These are phyloP conservation scores for Microchirus variegatus DNA, from an alignment of 2,797 vertebrate species.

Conservation along the genomic window DNA sequence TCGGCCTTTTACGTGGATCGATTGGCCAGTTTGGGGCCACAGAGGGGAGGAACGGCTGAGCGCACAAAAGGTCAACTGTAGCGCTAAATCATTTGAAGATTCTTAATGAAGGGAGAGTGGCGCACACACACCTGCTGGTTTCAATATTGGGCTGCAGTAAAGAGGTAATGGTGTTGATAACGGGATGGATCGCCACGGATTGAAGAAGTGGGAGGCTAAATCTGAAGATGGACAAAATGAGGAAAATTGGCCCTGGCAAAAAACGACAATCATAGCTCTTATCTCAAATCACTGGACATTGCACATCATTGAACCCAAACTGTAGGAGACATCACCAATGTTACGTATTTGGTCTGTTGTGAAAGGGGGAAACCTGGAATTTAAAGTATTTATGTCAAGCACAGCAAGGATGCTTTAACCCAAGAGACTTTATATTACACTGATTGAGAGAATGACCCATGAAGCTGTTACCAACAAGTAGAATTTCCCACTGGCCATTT, in stretches of 20 bases:
- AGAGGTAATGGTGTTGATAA: slow-evolving; percentile 48
- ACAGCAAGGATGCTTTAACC: slow-evolving; percentile 38
- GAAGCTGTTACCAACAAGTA: slow-evolving; percentile 38
- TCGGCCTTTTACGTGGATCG: slow-evolving; percentile 82
- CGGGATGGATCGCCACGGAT: slow-evolving; percentile 32
- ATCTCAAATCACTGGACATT: slow-evolving; percentile 45
- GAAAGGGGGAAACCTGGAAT: slow-evolving; percentile 11
- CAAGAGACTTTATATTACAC: slow-evolving; percentile 53
- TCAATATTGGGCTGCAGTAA: slow-evolving; percentile 58
- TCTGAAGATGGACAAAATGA: slow-evolving; percentile 33
- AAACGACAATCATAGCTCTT: slow-evolving; percentile 47
- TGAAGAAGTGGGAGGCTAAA: slow-evolving; percentile 28
- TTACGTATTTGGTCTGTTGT: slow-evolving; percentile 33
- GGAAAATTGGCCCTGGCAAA: slow-evolving; percentile 25
- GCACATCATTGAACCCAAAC: slow-evolving; percentile 43
- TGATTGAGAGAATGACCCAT: slow-evolving; percentile 45
- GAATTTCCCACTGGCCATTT: slow-evolving; percentile 28
- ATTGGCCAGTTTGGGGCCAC: slow-evolving; percentile 71
- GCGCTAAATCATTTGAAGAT: slow-evolving; percentile 81
- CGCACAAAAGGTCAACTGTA: slow-evolving; percentile 80
- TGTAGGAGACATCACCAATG: slow-evolving; percentile 40
- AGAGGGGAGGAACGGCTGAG: slow-evolving; percentile 64
- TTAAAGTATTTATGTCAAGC: slow-evolving; percentile 54
- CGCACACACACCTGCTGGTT: slow-evolving; percentile 73
- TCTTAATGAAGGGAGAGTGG: slow-evolving; percentile 81